A percentile compares a stretch with the other conserved stretches of the same genome.
phyloP scores from a whole-genome alignment of 2,797 vertebrate species.

The Platyrinchus mystaceus region DNA sequence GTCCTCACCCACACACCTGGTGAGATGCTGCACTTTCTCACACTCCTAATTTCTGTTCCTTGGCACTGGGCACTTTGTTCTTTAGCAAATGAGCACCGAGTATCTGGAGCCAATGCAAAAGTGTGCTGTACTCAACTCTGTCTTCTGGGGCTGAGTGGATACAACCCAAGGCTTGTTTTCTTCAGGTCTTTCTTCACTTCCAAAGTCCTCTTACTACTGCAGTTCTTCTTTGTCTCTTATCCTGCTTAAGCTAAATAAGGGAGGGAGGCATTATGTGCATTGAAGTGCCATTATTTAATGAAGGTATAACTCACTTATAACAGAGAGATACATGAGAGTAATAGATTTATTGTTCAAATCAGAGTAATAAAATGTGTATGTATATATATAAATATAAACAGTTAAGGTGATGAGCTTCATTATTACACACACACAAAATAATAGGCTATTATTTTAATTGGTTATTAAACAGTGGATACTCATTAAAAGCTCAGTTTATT shows the following conservation, averaged over 20 bases:
- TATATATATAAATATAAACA: not conserved
- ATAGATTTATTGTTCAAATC: not conserved
- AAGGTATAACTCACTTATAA: not conserved
- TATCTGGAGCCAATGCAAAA: not conserved
- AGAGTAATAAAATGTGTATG: not conserved
- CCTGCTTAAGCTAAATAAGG: not conserved
- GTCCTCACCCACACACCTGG: not conserved
- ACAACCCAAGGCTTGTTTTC: not conserved
- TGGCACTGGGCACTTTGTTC: not conserved
- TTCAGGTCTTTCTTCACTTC: not conserved
- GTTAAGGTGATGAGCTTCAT: not conserved
- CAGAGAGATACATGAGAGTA: not conserved
- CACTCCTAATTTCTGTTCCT: not conserved
- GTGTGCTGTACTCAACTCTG: not conserved
- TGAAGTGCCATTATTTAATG: not conserved
- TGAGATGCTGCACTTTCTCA: not conserved
- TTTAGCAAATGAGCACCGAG: not conserved
- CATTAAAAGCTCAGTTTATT: constrained; percentile 13
- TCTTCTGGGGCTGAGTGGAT: not conserved
- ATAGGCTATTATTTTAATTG: not conserved
- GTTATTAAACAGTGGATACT: constrained; percentile 16
- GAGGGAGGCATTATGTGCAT: not conserved
- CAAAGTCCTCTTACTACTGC: not conserved
- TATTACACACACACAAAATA: not conserved
- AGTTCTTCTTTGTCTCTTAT: not conserved